phyloP scores from a whole-genome alignment of 2,113 vertebrate genomes.

The Toxostoma redivivum region DNA sequence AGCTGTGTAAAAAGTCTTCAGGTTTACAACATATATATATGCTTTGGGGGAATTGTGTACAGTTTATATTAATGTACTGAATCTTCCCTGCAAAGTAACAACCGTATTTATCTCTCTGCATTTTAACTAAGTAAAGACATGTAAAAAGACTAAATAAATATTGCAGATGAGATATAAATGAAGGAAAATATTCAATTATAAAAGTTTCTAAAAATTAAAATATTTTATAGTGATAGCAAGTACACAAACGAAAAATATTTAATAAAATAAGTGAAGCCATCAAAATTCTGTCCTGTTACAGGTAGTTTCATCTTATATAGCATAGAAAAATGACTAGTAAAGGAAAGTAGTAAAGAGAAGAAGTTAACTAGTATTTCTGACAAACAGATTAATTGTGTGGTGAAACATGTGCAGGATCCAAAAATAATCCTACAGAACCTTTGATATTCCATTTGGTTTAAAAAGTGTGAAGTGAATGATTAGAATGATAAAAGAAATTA shows the following conservation, averaged over 20 bases:
- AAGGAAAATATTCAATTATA: slow-evolving; percentile 21
- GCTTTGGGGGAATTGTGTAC: slow-evolving; percentile 88
- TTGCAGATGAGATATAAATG: slow-evolving; percentile 12
- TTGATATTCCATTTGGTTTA: slow-evolving; percentile 59
- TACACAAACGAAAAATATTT: neutral
- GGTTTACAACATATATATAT: slow-evolving; percentile 90
- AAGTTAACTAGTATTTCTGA: slow-evolving; percentile 62
- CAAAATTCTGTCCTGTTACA: neutral
- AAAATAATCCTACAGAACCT: slow-evolving; percentile 55
- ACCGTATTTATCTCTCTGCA: slow-evolving; percentile 70
- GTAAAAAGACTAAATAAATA: slow-evolving; percentile 73
- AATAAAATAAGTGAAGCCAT: neutral
- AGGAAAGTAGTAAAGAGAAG: slow-evolving; percentile 10
- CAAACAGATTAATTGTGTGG: slow-evolving; percentile 63
- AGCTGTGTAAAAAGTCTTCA: slow-evolving; percentile 97
- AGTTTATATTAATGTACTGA: slow-evolving; percentile 89
- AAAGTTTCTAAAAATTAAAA: slow-evolving; percentile 38
- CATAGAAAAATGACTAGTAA: slow-evolving; percentile 14
- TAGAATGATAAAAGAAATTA: slow-evolving; percentile 68
- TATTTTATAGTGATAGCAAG: neutral
- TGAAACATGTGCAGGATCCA: slow-evolving; percentile 54
- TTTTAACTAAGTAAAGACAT: slow-evolving; percentile 72
- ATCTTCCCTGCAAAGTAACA: slow-evolving; percentile 67
- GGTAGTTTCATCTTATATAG: neutral
- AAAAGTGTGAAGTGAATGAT: slow-evolving; percentile 59